phyloP scores from a whole-genome alignment of 2,113 vertebrate genomes.

The Triplophysa siluroides region DNA sequence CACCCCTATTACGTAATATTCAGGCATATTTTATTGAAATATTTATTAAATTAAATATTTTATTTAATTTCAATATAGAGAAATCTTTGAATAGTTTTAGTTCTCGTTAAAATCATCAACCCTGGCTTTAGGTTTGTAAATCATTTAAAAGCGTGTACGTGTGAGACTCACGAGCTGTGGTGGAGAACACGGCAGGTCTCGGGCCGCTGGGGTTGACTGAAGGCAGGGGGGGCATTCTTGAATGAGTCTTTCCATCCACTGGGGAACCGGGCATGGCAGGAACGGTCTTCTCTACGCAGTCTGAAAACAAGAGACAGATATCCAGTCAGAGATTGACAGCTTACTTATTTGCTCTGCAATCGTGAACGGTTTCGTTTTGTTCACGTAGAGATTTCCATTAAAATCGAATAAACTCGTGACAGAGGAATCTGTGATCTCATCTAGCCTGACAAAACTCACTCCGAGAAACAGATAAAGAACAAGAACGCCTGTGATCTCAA shows the following conservation, averaged over 20 bases:
- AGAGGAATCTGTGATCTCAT: constrained; percentile 17
- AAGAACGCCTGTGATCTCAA: neutral
- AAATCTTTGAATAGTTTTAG: too few relatives aligned
- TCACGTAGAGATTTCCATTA: neutral
- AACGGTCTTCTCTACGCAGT: constrained; percentile 91
- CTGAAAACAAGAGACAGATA: constrained; percentile 68
- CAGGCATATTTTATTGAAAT: too few relatives aligned
- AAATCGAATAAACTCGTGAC: neutral
- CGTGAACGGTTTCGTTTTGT: neutral
- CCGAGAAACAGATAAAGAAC: too few relatives aligned
- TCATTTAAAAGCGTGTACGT: neutral
- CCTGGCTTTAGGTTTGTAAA: too few relatives aligned
- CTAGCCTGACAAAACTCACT: neutral
- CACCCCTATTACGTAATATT: too few relatives aligned
- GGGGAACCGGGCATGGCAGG: constrained; percentile 98
- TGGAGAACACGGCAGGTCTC: constrained; percentile 90
- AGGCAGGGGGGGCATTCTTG: constrained; percentile 95
- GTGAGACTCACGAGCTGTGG: constrained; percentile 82
- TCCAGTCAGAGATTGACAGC: neutral
- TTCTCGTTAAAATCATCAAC: too few relatives aligned
- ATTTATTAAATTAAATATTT: too few relatives aligned
- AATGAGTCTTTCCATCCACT: constrained; percentile 96
- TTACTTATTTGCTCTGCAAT: neutral
- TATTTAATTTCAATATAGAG: too few relatives aligned
- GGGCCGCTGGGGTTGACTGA: constrained; percentile 90